Evolutionary conservation across 2,888 invertebrate species (phyloP).

Genomic region (Pediacus dermestoides): DNA sequence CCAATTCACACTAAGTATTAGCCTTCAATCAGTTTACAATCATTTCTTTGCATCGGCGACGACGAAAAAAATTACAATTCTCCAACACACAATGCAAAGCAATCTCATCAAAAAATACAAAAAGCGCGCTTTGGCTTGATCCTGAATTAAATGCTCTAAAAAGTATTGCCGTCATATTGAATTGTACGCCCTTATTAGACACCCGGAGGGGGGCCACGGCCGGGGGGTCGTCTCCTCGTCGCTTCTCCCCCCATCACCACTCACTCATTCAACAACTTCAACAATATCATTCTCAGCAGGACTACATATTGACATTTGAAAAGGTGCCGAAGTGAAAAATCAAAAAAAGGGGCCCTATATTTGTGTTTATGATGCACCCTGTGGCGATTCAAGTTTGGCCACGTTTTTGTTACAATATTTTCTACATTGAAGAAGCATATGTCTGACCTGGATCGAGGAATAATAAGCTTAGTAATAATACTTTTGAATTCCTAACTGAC

Average conservation of each 20-base stretch:
- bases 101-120: conserved; percentile 18
- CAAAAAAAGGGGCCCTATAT: conserved; percentile 45
- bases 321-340: conserved; percentile 51
- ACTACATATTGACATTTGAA: conserved; percentile 43
- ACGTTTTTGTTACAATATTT: conserved; percentile 47
- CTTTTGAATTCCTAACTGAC: conserved; percentile 31
- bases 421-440: conserved; percentile 40
- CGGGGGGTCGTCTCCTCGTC: conserved; percentile 31
- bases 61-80: conserved; percentile 12
- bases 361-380: conserved; percentile 49
- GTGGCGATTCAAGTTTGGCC: conserved; percentile 45
- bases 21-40: too few relatives aligned
- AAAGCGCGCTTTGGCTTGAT: conserved; percentile 16
- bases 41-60: too few relatives aligned
- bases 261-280: conserved; percentile 22
- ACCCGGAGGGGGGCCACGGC: conserved; percentile 32
- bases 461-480: conserved; percentile 44
- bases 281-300: conserved; percentile 40
- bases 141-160: conserved; percentile 24
- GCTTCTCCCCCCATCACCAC: conserved; percentile 30
- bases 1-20: too few relatives aligned
- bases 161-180: conserved; percentile 18
- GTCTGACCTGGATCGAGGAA: conserved; percentile 38
- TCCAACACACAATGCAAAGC: conserved; percentile 11
- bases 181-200: conserved; percentile 42